Conservation (phyloP, 1,140 invertebrate species). For the Cyclargus thomasi region DNA sequence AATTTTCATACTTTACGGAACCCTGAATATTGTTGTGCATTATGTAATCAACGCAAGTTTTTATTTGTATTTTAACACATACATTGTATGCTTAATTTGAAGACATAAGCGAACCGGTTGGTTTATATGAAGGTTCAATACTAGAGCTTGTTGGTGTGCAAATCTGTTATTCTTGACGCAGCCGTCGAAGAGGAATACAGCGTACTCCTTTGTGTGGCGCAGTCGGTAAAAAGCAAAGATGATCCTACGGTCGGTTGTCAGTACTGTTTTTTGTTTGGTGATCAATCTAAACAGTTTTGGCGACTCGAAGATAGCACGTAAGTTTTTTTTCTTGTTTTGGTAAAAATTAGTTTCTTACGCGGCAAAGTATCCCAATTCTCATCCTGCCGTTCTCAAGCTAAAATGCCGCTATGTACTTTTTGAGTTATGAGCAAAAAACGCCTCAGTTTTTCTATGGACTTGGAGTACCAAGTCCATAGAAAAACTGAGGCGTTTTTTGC, state of each 20-base stretch:
- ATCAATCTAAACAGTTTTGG: slow-evolving; percentile 33
- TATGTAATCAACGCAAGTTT: not conserved
- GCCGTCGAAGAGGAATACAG: slow-evolving; percentile 31
- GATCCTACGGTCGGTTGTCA: slow-evolving; percentile 32
- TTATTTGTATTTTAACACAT: not conserved
- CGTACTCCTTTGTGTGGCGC: slow-evolving; percentile 23
- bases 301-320: slow-evolving; percentile 49
- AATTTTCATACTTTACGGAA: no score
- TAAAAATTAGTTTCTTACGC: not conserved
- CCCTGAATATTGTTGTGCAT: no score
- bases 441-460: no score
- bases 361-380: no score
- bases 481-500: no score
- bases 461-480: no score
- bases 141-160: slow-evolving; percentile 19
- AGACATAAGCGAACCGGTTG: slow-evolving; percentile 34
- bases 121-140: not conserved
- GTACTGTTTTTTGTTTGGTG: slow-evolving; percentile 36
- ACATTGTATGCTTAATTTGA: slow-evolving; percentile 8
- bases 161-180: slow-evolving; percentile 43
- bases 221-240: slow-evolving; percentile 32
- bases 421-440: no score
- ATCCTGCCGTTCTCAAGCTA: no score
- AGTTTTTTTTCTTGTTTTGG: slow-evolving; percentile 28
- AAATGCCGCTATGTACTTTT: no score